These are phyloP conservation scores for Ictidomys tridecemlineatus DNA, from an alignment of 2,113 vertebrate species.

Conservation along the genomic window DNA sequence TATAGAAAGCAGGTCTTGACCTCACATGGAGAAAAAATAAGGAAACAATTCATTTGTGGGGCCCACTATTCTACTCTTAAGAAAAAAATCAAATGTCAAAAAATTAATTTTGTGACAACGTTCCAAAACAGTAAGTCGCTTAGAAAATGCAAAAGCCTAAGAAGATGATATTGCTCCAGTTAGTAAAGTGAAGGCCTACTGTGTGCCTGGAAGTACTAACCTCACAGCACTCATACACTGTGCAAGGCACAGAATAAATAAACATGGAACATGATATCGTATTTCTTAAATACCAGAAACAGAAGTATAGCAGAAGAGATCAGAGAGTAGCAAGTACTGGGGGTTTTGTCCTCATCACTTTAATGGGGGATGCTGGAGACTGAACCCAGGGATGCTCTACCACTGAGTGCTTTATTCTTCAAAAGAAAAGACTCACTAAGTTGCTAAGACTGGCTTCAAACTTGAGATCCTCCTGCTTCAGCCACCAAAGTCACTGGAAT, in stretches of 20 bases:
- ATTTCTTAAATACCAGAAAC: background rate
- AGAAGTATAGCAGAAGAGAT: background rate
- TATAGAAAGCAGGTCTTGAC: background rate
- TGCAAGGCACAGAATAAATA: background rate
- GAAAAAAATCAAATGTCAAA: background rate
- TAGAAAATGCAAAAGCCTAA: background rate
- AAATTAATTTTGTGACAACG: background rate
- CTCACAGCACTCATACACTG: background rate
- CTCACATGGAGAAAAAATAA: background rate
- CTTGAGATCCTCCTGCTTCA: too few relatives aligned
- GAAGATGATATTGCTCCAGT: too few relatives aligned
- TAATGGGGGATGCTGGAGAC: too few relatives aligned
- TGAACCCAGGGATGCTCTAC: too few relatives aligned
- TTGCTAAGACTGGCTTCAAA: too few relatives aligned
- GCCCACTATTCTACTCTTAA: background rate
- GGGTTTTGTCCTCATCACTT: too few relatives aligned
- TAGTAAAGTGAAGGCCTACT: background rate
- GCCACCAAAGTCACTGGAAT: too few relatives aligned
- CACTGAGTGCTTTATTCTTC: too few relatives aligned
- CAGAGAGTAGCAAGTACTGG: background rate
- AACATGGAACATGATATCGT: fast-evolving
- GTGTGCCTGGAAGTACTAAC: background rate
- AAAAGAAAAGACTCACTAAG: too few relatives aligned
- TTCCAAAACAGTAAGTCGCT: background rate
- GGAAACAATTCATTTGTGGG: background rate